Percentiles rank a stretch among this genome's conserved stretches.
Evolutionary conservation across 2,888 invertebrate species (phyloP).

Genomic region (Eudemis profundana): DNA sequence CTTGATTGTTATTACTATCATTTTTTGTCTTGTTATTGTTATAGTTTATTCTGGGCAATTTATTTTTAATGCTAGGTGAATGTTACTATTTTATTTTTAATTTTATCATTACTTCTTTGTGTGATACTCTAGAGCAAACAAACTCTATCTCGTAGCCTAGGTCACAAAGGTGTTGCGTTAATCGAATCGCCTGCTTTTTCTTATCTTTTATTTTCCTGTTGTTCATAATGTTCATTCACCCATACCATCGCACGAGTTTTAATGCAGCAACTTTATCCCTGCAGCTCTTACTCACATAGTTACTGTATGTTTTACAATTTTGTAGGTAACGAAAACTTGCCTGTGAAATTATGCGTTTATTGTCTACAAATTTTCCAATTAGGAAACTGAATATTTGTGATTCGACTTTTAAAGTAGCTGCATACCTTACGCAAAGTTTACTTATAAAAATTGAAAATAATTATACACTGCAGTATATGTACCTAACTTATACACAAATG

Average conservation of each 20-base stretch:
- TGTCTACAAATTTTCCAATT: no score
- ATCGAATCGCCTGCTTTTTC: slow-evolving; percentile 25
- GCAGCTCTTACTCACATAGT: not conserved
- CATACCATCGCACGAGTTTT: slow-evolving; percentile 12
- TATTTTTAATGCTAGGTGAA: not conserved
- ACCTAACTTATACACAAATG: not conserved
- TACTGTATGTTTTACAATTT: no score
- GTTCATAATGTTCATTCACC: slow-evolving; percentile 29
- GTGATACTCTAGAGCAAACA: slow-evolving; percentile 6
- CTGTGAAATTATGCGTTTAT: no score
- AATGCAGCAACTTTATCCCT: slow-evolving; percentile 9
- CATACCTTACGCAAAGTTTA: no score
- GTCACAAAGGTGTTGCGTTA: slow-evolving; percentile 21
- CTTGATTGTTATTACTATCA: not conserved
- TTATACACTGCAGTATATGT: not conserved
- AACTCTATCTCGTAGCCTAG: slow-evolving; percentile 23
- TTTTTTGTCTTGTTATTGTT: slow-evolving; percentile 6
- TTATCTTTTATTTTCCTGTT: slow-evolving; percentile 34
- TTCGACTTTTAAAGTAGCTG: no score
- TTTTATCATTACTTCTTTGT: not conserved
- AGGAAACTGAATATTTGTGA: no score
- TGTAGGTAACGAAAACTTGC: no score
- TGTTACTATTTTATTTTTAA: not conserved
- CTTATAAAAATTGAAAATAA: no score
- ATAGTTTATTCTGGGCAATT: not conserved